Base-by-base conservation (phyloP, 2,888 invertebrate species). In the Diaphora mendica region DNA sequence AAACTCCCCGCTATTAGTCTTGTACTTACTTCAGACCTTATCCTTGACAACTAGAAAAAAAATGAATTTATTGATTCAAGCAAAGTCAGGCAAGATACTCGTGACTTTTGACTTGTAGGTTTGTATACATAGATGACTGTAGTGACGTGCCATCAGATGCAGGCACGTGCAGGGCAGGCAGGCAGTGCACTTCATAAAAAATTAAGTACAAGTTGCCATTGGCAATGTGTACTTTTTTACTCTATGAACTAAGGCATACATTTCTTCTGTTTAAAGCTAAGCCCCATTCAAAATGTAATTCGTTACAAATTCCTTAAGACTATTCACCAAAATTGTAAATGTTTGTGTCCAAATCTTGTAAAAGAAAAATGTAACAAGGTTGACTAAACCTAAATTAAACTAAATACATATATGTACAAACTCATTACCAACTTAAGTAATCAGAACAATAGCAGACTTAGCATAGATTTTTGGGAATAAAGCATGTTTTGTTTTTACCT, bases 401-500 rank as follows among this genome's bases (percentile, higher is more conserved):
- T 65, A 65, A 51, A 33, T n/a, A 55, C 51, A 55, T 42, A 64
- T 65, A 69, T 71, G 74, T 51, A 73, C 51, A 76, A 72, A 23
- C 68, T 69, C 44, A 73, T 79, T 78, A 77, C 78, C 74, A 66
- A 76, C 79, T 77, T 71, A 64, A 66, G 66, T 67, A 9, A 75
- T 71, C 30, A 65, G 76, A 67, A 73, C 71, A 77, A 78, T 79
- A 70, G 64, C 77, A 69, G 51, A 77, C 35, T 82, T 82, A 68
- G 62, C 78, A 83, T 79, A 81, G 70, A 78, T 76, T 80, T 82
- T 80, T 81, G 77, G 78, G 20, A 77, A 82, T 81, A 77, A 77
- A 74, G 68, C 30, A 48, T 75, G 76, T 81, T 82, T 81, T 73
- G 79, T 83, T 39, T 77, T 26, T 26, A 55, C 78, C 74, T 39